phyloP scores from a whole-genome alignment of 2,797 vertebrate species.

The Pseudomugil tenellus region DNA sequence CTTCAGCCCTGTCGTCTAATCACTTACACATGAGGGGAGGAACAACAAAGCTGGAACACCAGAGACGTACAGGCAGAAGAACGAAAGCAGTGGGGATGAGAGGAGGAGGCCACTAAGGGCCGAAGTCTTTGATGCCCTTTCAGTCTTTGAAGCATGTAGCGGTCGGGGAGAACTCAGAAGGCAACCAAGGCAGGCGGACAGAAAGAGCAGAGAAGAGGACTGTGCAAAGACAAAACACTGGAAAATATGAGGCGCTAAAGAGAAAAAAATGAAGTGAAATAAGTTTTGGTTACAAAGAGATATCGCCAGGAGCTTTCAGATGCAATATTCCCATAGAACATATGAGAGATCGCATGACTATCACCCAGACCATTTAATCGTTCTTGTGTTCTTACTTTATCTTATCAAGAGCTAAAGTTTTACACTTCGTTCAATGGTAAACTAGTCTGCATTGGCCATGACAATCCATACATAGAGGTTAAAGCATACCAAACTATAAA shows the following conservation, averaged over 20 bases:
- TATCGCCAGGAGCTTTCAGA: not conserved
- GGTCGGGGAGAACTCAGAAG: conserved; percentile 46
- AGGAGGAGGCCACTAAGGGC: conserved; percentile 61
- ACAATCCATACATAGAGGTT: conserved; percentile 30
- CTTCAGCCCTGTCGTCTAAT: conserved; percentile 74
- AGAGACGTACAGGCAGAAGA: conserved; percentile 45
- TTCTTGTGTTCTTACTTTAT: not conserved
- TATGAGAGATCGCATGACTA: not conserved
- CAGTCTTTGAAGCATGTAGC: conserved; percentile 59
- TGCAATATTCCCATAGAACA: not conserved
- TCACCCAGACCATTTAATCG: conserved; percentile 7
- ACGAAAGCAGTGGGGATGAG: conserved; percentile 50
- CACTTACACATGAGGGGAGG: conserved; percentile 77
- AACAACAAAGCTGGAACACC: conserved; percentile 57
- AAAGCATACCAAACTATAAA: conserved; percentile 38
- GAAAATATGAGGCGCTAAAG: conserved; percentile 16
- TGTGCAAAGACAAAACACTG: not conserved
- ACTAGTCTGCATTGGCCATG: conserved; percentile 23
- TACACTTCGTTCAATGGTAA: conserved; percentile 26
- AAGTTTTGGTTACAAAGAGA: conserved; percentile 2
- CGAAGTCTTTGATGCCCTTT: conserved; percentile 62
- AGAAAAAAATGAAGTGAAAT: conserved; percentile 3
- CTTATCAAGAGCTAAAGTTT: not conserved
- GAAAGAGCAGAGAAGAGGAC: conserved; percentile 26
- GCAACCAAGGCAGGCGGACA: conserved; percentile 35